phyloP scores from a whole-genome alignment of 2,888 invertebrate species.

The Habroteleia sp. region DNA sequence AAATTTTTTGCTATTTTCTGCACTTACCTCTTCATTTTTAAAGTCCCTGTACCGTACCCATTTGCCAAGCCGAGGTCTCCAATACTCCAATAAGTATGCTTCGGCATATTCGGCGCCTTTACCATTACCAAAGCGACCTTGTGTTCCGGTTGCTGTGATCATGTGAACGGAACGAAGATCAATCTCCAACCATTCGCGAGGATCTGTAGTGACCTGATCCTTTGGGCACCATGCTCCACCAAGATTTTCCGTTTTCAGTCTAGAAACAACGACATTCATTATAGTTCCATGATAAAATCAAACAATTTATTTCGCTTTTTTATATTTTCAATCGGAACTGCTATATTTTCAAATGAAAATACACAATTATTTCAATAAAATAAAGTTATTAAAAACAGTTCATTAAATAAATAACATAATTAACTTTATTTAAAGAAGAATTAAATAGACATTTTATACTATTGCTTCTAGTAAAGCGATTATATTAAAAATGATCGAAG shows the following conservation, averaged over 20 bases:
- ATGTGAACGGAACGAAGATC: constrained; percentile 84
- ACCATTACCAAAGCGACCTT: constrained; percentile 88
- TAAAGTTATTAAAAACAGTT: too few species aligned
- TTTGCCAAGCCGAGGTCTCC: constrained; percentile 83
- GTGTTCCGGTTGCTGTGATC: constrained; percentile 85
- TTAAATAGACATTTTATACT: too few species aligned
- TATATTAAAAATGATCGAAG: too few species aligned
- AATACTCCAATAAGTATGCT: constrained; percentile 85
- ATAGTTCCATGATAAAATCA: too few species aligned
- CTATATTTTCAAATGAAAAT: too few species aligned
- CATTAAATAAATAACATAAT: too few species aligned
- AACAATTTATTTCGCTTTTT: too few species aligned
- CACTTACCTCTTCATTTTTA: constrained; percentile 84
- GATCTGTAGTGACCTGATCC: constrained; percentile 82
- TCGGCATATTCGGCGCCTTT: constrained; percentile 86
- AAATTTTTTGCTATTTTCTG: constrained; percentile 50
- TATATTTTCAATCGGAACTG: too few species aligned
- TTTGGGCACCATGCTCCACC: constrained; percentile 90
- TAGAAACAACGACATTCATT: constrained; percentile 71
- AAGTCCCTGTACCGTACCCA: constrained; percentile 85
- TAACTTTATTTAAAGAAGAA: too few species aligned
- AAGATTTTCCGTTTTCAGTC: constrained; percentile 84
- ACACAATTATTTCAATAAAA: too few species aligned
- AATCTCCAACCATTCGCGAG: constrained; percentile 83
- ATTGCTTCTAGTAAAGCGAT: too few species aligned